A percentile compares a stretch with the other conserved stretches of the same genome.
Conservation (phyloP, 2,888 invertebrate species). For the Macropis europaea region DNA sequence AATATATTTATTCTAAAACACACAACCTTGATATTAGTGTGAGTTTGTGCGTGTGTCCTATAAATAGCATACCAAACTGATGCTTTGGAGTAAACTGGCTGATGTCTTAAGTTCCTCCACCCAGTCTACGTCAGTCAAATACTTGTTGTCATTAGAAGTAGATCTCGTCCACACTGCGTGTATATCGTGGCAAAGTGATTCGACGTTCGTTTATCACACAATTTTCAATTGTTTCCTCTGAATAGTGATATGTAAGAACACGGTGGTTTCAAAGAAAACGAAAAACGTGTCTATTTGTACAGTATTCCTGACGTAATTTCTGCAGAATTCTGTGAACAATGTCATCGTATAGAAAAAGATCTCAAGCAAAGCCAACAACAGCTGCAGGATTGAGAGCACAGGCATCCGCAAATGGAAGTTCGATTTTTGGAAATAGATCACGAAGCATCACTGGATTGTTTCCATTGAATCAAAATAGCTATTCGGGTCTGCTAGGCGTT, state of each 20-base stretch:
- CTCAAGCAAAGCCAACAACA: slow-evolving; percentile 76
- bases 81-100: slow-evolving; percentile 69
- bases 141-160: slow-evolving; percentile 71
- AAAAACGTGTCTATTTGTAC: background rate
- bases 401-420: slow-evolving; percentile 78
- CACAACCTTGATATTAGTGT: slow-evolving; percentile 66
- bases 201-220: background rate
- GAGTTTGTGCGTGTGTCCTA: slow-evolving; percentile 67
- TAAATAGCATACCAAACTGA: slow-evolving; percentile 69
- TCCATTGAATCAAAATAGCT: slow-evolving; percentile 71
- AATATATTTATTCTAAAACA: slow-evolving; percentile 52
- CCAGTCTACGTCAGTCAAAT: slow-evolving; percentile 75
- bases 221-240: background rate
- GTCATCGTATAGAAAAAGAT: slow-evolving; percentile 77
- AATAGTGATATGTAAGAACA: slow-evolving; percentile 14
- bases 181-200: slow-evolving; percentile 20
- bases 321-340: slow-evolving; percentile 58
- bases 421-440: slow-evolving; percentile 77
- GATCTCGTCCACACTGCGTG: slow-evolving; percentile 21
- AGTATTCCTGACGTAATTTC: slow-evolving; percentile 15
- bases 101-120: slow-evolving; percentile 71
- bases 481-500: slow-evolving; percentile 72
- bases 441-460: slow-evolving; percentile 75
- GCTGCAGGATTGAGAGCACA: slow-evolving; percentile 78
- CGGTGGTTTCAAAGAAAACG: background rate